Conservation (phyloP, 2,888 invertebrate species). For the Dendrolimus houi region DNA sequence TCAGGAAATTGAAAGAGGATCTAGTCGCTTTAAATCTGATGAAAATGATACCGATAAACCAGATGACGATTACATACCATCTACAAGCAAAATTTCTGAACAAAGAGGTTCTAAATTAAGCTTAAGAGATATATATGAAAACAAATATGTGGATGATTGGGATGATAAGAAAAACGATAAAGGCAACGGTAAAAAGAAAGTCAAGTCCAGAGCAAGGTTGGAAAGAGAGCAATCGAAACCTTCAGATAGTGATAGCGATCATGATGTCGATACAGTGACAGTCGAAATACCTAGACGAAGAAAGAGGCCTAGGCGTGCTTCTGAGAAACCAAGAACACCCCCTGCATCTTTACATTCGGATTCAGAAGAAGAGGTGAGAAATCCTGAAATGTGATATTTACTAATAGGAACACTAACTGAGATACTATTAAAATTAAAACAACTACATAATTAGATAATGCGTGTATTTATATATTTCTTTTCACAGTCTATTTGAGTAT, state of each 20-base stretch:
- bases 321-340: slow-evolving; percentile 64
- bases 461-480: no score
- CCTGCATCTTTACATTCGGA: slow-evolving; percentile 62
- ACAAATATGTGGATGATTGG: slow-evolving; percentile 28
- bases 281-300: slow-evolving; percentile 68
- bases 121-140: slow-evolving; percentile 7
- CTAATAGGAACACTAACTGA: no score
- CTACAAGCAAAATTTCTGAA: slow-evolving; percentile 26
- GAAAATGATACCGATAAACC: slow-evolving; percentile 21
- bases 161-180: slow-evolving; percentile 57
- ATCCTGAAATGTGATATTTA: neutral
- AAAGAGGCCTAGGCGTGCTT: slow-evolving; percentile 56
- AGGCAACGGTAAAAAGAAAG: slow-evolving; percentile 61
- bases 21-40: slow-evolving; percentile 42
- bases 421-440: no score
- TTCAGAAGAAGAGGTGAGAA: slow-evolving; percentile 61
- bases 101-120: neutral
- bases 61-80: slow-evolving; percentile 23
- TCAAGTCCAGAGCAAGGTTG: slow-evolving; percentile 60
- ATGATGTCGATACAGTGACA: slow-evolving; percentile 65
- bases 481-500: no score
- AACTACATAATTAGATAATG: no score
- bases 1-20: slow-evolving; percentile 65
- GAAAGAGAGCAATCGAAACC: slow-evolving; percentile 70
- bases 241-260: slow-evolving; percentile 67